Percentiles rank a stretch among this genome's conserved stretches.
These are phyloP conservation scores for Brachionus sp. DNA, from an alignment of 1,140 invertebrate genomes.

Conservation along the genomic window DNA sequence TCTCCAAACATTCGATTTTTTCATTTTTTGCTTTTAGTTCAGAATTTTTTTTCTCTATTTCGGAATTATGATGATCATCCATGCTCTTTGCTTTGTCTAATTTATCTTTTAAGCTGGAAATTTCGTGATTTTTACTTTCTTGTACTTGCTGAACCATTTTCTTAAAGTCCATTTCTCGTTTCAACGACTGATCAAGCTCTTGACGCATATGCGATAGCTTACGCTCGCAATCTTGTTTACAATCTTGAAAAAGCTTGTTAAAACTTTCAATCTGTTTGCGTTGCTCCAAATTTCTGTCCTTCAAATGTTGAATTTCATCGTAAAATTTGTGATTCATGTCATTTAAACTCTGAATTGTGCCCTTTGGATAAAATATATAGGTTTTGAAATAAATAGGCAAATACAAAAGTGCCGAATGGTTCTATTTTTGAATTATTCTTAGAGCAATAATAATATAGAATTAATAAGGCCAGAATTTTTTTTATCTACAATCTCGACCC, in stretches of 20 bases:
- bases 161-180: conserved; percentile 28
- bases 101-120: background rate
- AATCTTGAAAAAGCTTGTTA: conserved; percentile 25
- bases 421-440: background rate
- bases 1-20: conserved; percentile 1
- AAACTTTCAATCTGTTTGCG: conserved; percentile 26
- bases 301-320: conserved; percentile 37
- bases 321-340: conserved; percentile 42
- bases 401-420: background rate
- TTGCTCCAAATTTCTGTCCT: conserved; percentile 35
- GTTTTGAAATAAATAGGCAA: background rate
- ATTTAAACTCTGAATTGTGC: conserved; percentile 36
- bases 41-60: background rate
- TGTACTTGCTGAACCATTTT: conserved; percentile 30
- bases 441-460: background rate
- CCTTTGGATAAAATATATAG: background rate
- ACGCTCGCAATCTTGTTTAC: conserved; percentile 19
- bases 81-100: background rate
- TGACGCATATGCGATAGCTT: background rate
- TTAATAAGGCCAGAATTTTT: background rate
- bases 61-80: background rate
- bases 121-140: conserved; percentile 22
- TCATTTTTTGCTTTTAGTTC: background rate
- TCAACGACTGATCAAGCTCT: background rate
- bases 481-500: background rate